Evolutionary conservation across 2,888 invertebrate species (phyloP), one percentile per base, ranked within the genome.

Genomic region (Aporophyla lueneburgensis): DNA sequence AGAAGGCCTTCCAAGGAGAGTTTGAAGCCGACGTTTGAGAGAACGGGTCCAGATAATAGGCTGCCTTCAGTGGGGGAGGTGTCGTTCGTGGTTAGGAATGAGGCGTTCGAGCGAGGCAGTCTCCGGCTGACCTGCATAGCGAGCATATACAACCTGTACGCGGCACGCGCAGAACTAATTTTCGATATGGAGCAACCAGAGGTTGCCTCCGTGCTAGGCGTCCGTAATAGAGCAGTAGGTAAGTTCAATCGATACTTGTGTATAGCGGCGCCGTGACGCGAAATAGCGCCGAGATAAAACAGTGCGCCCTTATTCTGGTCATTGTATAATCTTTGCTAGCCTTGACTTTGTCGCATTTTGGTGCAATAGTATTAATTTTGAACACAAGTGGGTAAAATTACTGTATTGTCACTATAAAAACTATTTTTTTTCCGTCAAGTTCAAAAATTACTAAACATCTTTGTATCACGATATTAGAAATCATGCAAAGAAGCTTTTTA

Each of bases 141-240:
- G 74, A 97, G 97, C 88, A 96, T 98, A 93, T 98, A 98, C 95
- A 97, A 97, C 92, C 95, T 98, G 88, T 98, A 98, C 93, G 97
- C 97, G 86, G 97, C 97, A 86, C 96, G 97, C 85, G 96, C 97
- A 73, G 97, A 97, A 92, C 95, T 97, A 83, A 95, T 97, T 88
- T 96, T 98, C 89, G 98, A 98, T 93, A 98, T 98, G 95, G 98
- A 98, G 93, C 97, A 97, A 90, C 98, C 98, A 78, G 97, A 98
- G 93, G 97, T 98, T 88, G 98, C 98, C 80, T 98, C 98, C 76
- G 98, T 98, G 89, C 95, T 98, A 88, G 98, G 98, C 88, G 98
- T 98, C 80, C 97, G 97, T 81, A 97, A 97, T 94, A 97, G 97
- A 87, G 97, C 97, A 85, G 89, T 92, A 92, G 97, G 97, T 97